Evolutionary conservation across 2,888 invertebrate species (phyloP), one percentile per base, ranked within the genome.

Genomic region (Callosobruchus maculatus): DNA sequence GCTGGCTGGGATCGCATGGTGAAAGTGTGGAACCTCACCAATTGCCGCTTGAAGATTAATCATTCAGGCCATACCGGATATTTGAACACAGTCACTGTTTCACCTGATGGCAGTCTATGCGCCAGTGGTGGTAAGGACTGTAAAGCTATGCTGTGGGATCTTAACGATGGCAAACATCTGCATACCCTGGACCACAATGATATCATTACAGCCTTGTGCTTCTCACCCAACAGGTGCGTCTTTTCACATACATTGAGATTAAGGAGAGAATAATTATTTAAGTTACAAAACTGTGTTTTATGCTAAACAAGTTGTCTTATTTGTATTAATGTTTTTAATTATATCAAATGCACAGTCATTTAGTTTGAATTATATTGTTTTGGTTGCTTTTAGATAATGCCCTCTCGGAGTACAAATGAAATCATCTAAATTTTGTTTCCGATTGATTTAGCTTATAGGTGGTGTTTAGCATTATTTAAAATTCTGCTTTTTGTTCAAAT

Each of bases 101-200:
- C 98, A 70, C 99, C 99, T 82, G 99, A 99, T 89, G 99, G 99
- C 84, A 99, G 99, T 0, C 92, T 99, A 67, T 99, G 99, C 86
- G 99, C 99, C n/a, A 98, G 98, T 77, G 99, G 99, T 87, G 99
- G 98, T 85, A 98, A 98, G 94, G 99, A 99, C 90, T 97, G 97
- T 90, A 97, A 98, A 89, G 99, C 99, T 13, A 97, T 99, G 95
- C 90, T 99, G 80, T 99, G 99, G 99, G 99, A 99, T 88, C 90
- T 99, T 86, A 99, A 99, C 88, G 99, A 99, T 86, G 98, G 98
- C 89, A 99, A 99, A 89, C 98, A 99, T 88, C 91, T 99, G 86
- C 99, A 99, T 90, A 99, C 99, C 20, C 90, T 99, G 84, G 98
- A 98, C 86, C 99, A 99, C 88, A 98, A 97, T 88, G 98, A 98